Base-by-base conservation (phyloP, 2,888 invertebrate genomes). In the Mallateleia sp. region DNA sequence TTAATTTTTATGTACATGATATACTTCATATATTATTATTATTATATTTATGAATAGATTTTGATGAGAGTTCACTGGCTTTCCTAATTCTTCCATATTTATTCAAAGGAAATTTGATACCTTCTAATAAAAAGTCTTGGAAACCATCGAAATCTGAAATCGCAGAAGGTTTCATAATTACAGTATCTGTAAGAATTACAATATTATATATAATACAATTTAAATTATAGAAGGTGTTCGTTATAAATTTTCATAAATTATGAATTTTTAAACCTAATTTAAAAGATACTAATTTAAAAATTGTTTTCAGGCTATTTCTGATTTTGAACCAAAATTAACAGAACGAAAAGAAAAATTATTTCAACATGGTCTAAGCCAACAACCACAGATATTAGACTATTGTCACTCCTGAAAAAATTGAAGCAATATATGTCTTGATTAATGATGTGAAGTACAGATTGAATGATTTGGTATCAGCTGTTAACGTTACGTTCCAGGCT, bases 361-460 rank as follows among this genome's bases (percentile, higher is more conserved):
- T 20, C 18, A 34, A 20, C 56, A 18, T 42, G 38, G 71, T 6
- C 42, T 71, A 25, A 71, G 56, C 9, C 42, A 42, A 22, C 71
- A 71, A 42, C 56, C 56, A 3, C 38, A 25, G 18, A 32, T 71
- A n/a, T 25, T 71, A 9, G 71, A n/a, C 18, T 50, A 25, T 71
- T 34, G 71, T 56, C 5, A 9, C 54, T 18, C 0, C 38, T 42
- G 11, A 52, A 18, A 5, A 54, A 25, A 22, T 71, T 11, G 42
- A 71, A 42, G 42, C 54, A 42, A 24, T 56, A 6, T 71, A 71
- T n/a, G 25, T 71, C 9, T 34, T 28, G 0, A 45, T 72, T 8
- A 58, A 72, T 11, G 20, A 72, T 18, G 45, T 58, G 1, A 72
- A 52, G n/a, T 72, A 72, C 22, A 11, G 14, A 58, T 25, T 45